These are phyloP conservation scores for Petrocephalus sullivani DNA, from an alignment of 2,797 vertebrate genomes.

Conservation along the genomic window DNA sequence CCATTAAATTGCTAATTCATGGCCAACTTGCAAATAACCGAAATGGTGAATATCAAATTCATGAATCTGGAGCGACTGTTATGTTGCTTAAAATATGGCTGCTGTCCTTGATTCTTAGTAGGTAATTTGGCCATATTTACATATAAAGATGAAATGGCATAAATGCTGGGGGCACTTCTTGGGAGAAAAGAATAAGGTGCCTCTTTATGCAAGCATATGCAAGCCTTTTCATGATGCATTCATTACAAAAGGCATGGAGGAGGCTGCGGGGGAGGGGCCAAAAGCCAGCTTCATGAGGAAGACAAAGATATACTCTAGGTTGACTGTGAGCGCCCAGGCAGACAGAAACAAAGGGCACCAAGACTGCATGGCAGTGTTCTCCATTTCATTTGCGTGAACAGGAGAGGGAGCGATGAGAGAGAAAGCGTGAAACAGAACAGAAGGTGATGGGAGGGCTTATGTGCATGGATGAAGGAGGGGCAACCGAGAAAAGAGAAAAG, in stretches of 20 bases:
- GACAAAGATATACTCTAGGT: background rate
- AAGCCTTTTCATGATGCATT: conserved; percentile 28
- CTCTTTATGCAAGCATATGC: background rate
- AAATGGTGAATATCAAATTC: background rate
- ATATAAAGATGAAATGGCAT: background rate
- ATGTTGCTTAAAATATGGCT: background rate
- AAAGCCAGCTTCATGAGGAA: background rate
- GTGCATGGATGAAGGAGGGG: conserved; percentile 32
- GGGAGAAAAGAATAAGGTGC: background rate
- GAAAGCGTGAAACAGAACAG: conserved; percentile 26
- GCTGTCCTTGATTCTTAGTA: background rate
- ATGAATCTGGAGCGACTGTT: background rate
- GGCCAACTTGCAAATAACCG: background rate
- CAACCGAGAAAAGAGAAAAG: conserved; percentile 12
- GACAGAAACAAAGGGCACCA: conserved; percentile 3
- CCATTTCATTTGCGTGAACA: background rate
- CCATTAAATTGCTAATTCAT: background rate
- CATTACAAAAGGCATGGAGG: conserved; percentile 29
- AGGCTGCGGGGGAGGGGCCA: conserved; percentile 31
- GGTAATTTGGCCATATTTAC: background rate
- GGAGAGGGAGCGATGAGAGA: conserved; percentile 34
- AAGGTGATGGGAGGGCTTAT: conserved; percentile 21
- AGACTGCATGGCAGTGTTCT: background rate
- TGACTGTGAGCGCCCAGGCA: background rate
- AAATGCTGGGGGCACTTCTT: background rate